A percentile compares a stretch with the other conserved stretches of the same genome.
phyloP scores from a whole-genome alignment of 2,797 vertebrate species.

The Poecilia velifera region DNA sequence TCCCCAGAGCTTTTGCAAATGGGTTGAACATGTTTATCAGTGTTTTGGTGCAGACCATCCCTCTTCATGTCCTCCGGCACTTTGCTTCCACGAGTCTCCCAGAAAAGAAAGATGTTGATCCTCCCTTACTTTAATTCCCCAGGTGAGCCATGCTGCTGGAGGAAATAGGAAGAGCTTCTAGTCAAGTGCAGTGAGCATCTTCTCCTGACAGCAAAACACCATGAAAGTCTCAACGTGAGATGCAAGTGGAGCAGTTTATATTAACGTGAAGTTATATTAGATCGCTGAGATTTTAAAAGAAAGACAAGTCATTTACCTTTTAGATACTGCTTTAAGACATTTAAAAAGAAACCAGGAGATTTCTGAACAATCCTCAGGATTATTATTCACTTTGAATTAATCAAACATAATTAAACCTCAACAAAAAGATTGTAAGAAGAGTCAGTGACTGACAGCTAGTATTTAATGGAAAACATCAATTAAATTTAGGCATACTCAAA shows the following conservation, averaged over 20 bases:
- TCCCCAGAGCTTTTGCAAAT: slow-evolving; percentile 4
- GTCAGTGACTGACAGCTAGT: not conserved
- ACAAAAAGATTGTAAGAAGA: not conserved
- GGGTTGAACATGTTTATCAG: not conserved
- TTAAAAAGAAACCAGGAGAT: not conserved
- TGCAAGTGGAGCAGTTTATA: not conserved
- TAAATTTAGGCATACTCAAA: not conserved
- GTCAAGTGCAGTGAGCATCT: slow-evolving; percentile 38
- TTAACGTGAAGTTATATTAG: not conserved
- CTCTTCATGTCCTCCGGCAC: not conserved
- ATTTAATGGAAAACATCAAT: not conserved
- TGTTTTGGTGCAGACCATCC: not conserved
- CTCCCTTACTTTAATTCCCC: slow-evolving; percentile 31
- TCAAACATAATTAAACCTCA: not conserved
- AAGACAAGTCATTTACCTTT: not conserved
- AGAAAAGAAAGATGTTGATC: slow-evolving; percentile 39
- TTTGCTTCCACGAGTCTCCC: slow-evolving; percentile 3
- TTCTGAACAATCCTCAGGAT: not conserved
- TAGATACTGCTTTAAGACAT: not conserved
- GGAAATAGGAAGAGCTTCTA: slow-evolving; percentile 41
- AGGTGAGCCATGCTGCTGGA: slow-evolving; percentile 9
- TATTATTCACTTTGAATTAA: not conserved
- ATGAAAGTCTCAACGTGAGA: slow-evolving; percentile 20
- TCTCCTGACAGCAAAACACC: slow-evolving; percentile 13
- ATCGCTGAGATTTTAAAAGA: not conserved